A percentile compares a stretch with the other conserved stretches of the same genome.
phyloP scores from a whole-genome alignment of 2,888 invertebrate genomes.

The Apocheima hispidaria region DNA sequence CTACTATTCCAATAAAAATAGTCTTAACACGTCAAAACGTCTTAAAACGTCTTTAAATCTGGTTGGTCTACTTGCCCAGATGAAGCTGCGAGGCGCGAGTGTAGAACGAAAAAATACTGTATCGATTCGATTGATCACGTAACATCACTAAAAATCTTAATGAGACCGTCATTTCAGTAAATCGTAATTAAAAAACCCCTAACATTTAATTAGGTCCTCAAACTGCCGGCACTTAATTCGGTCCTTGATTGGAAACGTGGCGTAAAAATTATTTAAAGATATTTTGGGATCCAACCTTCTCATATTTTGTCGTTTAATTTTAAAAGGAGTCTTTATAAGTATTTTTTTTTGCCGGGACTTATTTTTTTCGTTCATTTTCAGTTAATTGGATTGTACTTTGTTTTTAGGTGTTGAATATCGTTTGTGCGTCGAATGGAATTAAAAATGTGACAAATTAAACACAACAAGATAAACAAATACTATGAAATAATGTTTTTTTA shows the following conservation, averaged over 20 bases:
- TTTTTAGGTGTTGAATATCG: conserved; percentile 1
- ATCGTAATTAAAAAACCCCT: conserved; percentile 41
- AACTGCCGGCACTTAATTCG: conserved; percentile 24
- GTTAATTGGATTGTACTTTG: conserved; percentile 9
- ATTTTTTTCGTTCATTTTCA: not conserved
- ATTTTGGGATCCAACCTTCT: conserved; percentile 9
- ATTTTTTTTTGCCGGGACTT: not conserved
- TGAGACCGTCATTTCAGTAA: conserved; percentile 39
- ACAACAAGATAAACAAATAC: too few species aligned
- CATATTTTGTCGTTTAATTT: conserved; percentile 10
- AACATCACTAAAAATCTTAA: conserved; percentile 40
- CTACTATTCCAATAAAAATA: too few species aligned
- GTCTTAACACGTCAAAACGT: too few species aligned
- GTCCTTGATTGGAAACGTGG: conserved; percentile 30
- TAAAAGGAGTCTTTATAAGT: not conserved
- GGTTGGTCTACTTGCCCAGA: too few species aligned
- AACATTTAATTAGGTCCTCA: conserved; percentile 42
- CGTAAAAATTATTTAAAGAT: conserved; percentile 6
- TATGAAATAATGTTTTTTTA: too few species aligned
- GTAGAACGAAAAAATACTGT: not conserved
- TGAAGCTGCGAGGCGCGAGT: too few species aligned
- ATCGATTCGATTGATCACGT: not conserved
- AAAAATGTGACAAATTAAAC: not conserved
- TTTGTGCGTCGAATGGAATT: not conserved
- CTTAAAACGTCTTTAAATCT: too few species aligned